These are phyloP conservation scores for Leptinotarsa undecemlineata DNA, from an alignment of 1,140 invertebrate species.

Conservation along the genomic window DNA sequence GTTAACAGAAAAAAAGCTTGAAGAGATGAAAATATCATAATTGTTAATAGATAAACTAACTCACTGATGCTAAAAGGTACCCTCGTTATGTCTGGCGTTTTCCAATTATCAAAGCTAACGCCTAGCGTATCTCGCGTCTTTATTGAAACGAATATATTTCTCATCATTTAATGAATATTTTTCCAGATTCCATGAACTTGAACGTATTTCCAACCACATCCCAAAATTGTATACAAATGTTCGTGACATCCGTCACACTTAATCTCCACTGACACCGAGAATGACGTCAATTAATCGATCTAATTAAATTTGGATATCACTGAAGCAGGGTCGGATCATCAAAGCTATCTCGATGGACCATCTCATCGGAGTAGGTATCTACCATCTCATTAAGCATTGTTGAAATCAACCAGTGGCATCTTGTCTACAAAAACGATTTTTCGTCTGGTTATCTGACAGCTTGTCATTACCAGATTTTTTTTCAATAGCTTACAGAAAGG, in stretches of 20 bases:
- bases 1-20: too few relatives aligned
- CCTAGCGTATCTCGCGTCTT: too few relatives aligned
- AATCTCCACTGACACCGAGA: background rate
- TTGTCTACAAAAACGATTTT: background rate
- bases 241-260: background rate
- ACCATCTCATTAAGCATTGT: background rate
- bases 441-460: background rate
- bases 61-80: too few relatives aligned
- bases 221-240: background rate
- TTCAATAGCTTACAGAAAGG: background rate
- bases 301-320: background rate
- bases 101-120: too few relatives aligned
- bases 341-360: slow-evolving; percentile 7
- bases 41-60: too few relatives aligned
- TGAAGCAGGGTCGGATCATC: background rate
- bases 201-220: background rate
- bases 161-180: too few relatives aligned
- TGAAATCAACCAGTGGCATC: slow-evolving; percentile 3
- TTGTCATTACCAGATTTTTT: background rate
- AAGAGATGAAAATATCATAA: too few relatives aligned
- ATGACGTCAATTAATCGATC: slow-evolving; percentile 1
- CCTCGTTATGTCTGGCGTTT: too few relatives aligned
- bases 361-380: background rate
- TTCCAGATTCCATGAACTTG: too few relatives aligned
- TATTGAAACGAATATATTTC: too few relatives aligned